Conservation (phyloP, 2,888 invertebrate species). For the Heliconius ismenius region DNA sequence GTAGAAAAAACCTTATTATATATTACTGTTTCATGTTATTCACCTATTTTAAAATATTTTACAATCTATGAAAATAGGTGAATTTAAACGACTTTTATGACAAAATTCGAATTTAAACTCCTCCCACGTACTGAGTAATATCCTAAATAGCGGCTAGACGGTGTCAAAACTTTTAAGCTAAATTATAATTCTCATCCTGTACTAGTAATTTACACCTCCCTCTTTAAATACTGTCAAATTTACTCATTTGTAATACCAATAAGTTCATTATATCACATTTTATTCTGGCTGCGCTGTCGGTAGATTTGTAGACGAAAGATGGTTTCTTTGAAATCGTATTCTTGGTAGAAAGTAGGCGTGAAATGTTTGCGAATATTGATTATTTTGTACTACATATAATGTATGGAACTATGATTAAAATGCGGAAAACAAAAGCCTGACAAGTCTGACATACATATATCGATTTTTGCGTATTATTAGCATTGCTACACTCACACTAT, state of each 20-base stretch:
- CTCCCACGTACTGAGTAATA: neutral
- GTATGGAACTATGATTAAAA: neutral
- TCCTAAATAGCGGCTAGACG: slow-evolving; percentile 1
- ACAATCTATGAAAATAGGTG: too few relatives aligned
- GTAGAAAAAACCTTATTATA: neutral
- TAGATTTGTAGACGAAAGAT: slow-evolving; percentile 36
- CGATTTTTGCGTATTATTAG: too few relatives aligned
- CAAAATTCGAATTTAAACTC: neutral
- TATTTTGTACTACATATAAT: slow-evolving; percentile 15
- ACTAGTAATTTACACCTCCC: slow-evolving; percentile 44
- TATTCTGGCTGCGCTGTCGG: slow-evolving; percentile 41
- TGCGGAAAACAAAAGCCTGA: neutral
- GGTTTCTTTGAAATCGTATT: slow-evolving; percentile 38
- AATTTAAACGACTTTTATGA: too few relatives aligned
- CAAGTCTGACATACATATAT: neutral
- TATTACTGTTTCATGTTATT: neutral
- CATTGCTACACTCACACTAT: too few relatives aligned
- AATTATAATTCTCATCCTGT: slow-evolving; percentile 32
- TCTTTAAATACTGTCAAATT: slow-evolving; percentile 44
- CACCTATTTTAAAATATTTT: neutral
- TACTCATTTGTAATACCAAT: slow-evolving; percentile 43
- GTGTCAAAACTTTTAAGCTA: neutral
- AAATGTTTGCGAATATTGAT: slow-evolving; percentile 38
- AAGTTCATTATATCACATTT: slow-evolving; percentile 41
- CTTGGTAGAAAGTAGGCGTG: slow-evolving; percentile 35